Conservation (phyloP, 2,113 vertebrate species). For the Phalacrocorax aristotelis region DNA sequence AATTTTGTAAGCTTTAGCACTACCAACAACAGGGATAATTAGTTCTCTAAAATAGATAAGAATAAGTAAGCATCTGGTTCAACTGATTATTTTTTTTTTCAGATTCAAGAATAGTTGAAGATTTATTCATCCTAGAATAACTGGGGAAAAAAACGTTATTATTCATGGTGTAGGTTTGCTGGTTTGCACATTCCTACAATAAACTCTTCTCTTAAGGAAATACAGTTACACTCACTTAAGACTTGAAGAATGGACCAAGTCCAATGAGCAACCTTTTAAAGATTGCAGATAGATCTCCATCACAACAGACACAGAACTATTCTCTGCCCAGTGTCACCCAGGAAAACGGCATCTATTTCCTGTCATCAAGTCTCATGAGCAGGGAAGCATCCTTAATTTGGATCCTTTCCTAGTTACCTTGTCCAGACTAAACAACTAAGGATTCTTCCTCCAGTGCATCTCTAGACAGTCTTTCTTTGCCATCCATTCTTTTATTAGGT, state of each 20-base stretch:
- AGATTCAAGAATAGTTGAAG: conserved; percentile 51
- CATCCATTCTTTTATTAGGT: neutral
- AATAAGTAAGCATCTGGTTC: conserved; percentile 67
- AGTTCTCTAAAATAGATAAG: conserved; percentile 70
- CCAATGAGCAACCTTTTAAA: neutral
- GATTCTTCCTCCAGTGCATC: neutral
- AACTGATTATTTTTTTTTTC: conserved; percentile 25
- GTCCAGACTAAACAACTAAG: neutral
- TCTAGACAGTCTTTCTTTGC: neutral
- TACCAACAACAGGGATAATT: conserved; percentile 75
- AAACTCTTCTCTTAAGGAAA: neutral
- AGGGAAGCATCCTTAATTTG: neutral
- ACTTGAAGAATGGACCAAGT: neutral
- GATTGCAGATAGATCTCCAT: neutral
- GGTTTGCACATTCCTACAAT: neutral
- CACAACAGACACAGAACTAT: neutral
- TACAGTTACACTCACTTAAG: neutral
- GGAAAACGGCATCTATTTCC: neutral
- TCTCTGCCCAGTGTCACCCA: neutral
- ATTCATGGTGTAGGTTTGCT: neutral
- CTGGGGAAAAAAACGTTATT: neutral
- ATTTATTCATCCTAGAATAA: conserved; percentile 57
- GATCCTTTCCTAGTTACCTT: neutral
- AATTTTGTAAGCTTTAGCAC: conserved; percentile 62
- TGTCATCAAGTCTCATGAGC: neutral